Conservation (phyloP, 2,888 invertebrate species). For the Nysson spinosus region DNA sequence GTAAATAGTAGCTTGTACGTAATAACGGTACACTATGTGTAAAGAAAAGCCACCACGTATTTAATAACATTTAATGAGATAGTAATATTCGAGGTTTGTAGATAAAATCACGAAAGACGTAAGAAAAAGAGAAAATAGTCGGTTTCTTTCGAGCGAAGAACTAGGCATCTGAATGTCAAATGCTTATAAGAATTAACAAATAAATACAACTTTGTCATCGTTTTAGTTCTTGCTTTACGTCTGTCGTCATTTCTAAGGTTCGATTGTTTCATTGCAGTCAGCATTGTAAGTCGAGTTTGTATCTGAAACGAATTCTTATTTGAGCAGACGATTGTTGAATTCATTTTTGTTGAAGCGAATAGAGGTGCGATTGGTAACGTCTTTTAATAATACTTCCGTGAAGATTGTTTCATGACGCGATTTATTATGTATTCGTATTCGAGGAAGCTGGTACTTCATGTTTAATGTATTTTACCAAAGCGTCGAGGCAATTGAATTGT, state of each 20-base stretch:
- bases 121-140: background rate
- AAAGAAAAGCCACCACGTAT: constrained; percentile 25
- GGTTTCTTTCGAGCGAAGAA: constrained; percentile 3
- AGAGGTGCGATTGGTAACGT: background rate
- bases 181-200: no score
- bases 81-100: constrained; percentile 30
- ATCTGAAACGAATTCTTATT: no score
- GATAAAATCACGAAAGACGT: constrained; percentile 14
- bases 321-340: no score
- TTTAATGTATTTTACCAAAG: background rate
- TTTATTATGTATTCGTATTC: background rate
- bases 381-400: background rate
- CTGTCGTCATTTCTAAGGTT: no score
- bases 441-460: background rate
- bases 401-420: background rate
- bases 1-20: constrained; percentile 53
- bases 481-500: background rate
- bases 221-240: no score
- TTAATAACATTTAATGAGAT: constrained; percentile 20
- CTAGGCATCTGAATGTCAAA: no score
- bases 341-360: no score
- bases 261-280: no score
- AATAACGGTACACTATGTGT: constrained; percentile 16
- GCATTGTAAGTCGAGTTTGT: no score
- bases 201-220: no score